Base-by-base conservation (phyloP, 2,888 invertebrate genomes). In the Corbicula japonica region DNA sequence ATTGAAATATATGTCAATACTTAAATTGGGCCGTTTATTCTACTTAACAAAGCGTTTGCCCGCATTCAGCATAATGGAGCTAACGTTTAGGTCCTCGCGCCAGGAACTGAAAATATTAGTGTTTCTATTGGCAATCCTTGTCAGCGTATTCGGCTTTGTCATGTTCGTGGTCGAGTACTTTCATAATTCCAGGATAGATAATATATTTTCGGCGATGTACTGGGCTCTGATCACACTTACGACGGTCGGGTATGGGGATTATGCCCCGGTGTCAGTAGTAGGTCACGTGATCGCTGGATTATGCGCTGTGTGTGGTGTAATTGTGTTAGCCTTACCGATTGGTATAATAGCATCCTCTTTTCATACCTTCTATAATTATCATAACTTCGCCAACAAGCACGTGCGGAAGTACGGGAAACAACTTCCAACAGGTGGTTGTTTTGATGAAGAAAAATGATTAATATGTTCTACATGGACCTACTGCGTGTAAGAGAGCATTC, bases 21-120 rank as follows among this genome's bases (percentile, higher is more conserved):
- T 63, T 3, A 48, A 50, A 15, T 23, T 63, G 32, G 63, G 48
- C 2, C 63, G 63, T 2, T 34, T 63, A 35, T 34, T 63, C 3
- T 63, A 34, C 50, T 38, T 63, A 26, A 35, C 63, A 6, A 63
- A 63, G 8, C 50, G 48, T 34, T 35, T 63, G 6, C 63, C 63
- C 34, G 32, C 32, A 28, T 32, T 10, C 28, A 54, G 54, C 32
- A 54, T 26, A 50, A 48, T 23, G 23, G 28, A n/a, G 52, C 46
- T n/a, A 26, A 50, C 30, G n/a, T 3, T 4, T 15, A 32, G 32
- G 2, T 18, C n/a, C 15, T 50, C 23, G 21, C 12, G 12, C 18
- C 18, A 30, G 23, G 15, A 28, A 23, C 23, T 23, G 2, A 12
- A 46, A 46, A 46, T 21, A 46, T 5, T 46, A n/a, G n/a, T n/a